Evolutionary conservation across 2,888 invertebrate genomes (phyloP).

Genomic region (Drosophila affinis): DNA sequence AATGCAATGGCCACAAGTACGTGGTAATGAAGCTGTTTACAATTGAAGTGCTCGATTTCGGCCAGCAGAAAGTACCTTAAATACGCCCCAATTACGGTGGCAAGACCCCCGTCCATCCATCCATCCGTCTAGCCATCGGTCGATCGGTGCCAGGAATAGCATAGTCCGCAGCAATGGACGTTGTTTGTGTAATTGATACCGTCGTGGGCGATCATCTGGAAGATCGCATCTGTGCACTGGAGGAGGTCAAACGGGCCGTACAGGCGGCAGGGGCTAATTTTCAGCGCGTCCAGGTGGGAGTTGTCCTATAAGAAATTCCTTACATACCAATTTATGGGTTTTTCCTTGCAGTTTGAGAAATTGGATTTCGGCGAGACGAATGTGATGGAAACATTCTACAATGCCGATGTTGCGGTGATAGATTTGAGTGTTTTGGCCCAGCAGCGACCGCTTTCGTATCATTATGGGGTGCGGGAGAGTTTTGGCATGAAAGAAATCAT

Average conservation of each 20-base stretch:
- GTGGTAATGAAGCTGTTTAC: conserved; percentile 65
- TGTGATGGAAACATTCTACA: conserved; percentile 97
- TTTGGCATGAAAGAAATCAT: conserved; percentile 98
- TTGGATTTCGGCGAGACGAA: conserved; percentile 98
- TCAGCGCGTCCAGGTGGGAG: conserved; percentile 91
- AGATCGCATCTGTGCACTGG: conserved; percentile 91
- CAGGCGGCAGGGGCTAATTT: conserved; percentile 91
- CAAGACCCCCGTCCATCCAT: conserved; percentile 29
- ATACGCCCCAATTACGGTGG: conserved; percentile 18
- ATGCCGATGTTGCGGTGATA: conserved; percentile 98
- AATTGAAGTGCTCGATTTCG: conserved; percentile 30
- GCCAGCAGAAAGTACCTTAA: conserved; percentile 35
- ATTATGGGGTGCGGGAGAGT: conserved; percentile 98
- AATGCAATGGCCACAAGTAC: conserved; percentile 51
- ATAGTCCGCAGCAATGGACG: conserved; percentile 87
- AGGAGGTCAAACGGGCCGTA: conserved; percentile 93
- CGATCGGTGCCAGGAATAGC: conserved; percentile 61
- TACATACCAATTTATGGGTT: neutral
- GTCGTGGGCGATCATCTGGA: conserved; percentile 88
- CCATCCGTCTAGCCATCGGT: conserved; percentile 40
- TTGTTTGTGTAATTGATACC: conserved; percentile 94
- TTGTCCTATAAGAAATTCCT: neutral
- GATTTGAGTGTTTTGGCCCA: conserved; percentile 96
- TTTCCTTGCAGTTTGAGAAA: conserved; percentile 92
- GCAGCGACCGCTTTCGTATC: conserved; percentile 97